Base-by-base conservation (phyloP, 2,113 vertebrate species). In the Lepus timidus region DNA sequence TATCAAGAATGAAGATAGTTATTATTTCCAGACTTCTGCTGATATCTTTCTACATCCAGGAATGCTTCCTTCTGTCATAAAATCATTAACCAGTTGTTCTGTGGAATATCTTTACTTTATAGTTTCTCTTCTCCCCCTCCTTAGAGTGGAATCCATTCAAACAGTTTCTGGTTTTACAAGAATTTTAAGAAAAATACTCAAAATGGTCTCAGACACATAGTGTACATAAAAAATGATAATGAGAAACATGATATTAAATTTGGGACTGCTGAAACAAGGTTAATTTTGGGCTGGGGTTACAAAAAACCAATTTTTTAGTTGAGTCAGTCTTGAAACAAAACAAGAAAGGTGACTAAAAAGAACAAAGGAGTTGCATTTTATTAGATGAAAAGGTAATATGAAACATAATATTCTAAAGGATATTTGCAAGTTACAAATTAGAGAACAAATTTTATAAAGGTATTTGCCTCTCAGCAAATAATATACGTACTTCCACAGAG, bases 221-320 rank as follows among this genome's bases (percentile, higher is more conserved):
- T 88, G 70, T 88, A 73, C 73, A 2, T 13, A 82, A 39, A 51
- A 94, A 74, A 13, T 64, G 88, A 96, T n/a, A 58, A n/a, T 19
- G 6, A 91, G 29, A 91, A 85, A 23, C 6, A 31, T 36, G 17
- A 1, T 39, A 55, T 61, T 71, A 88, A 93, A 82, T 65, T 49
- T 83, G 16, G 20, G 1, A 23, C 2, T 55, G 17, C 11, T 51
- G 23, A n/a, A 75, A 51, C 16, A 51, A 62, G 6, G 23, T 3
- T 58, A 80, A 1, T 9, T 80, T 85, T 76, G 44, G 6, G 44
- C 44, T 44, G 1, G 44, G 44, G 7, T 44, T 44, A 44, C 44
- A 44, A 44, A 44, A 44, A 44, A 44, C 6, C 44, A 44, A 6
- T 44, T 44, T 7, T 44, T 44, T 44, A 44, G 44, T 75, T 70